These are phyloP conservation scores for Brachystomella parvula DNA, from an alignment of 1,140 invertebrate species.

Conservation along the genomic window DNA sequence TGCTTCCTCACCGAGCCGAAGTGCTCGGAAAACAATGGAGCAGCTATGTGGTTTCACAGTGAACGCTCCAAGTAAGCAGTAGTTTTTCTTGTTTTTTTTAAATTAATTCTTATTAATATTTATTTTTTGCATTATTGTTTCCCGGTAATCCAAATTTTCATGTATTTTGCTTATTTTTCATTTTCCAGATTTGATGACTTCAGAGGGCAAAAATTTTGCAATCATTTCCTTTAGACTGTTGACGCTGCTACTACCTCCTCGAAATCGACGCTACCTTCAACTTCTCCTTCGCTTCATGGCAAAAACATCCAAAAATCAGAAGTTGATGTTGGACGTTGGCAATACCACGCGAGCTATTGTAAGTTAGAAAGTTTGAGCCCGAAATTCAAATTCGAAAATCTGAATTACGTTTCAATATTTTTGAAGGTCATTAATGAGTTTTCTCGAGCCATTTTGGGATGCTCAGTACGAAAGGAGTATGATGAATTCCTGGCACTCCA, in stretches of 20 bases:
- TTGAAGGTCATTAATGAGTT: slow-evolving; percentile 34
- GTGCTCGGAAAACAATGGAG: slow-evolving; percentile 29
- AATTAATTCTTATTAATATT: not conserved
- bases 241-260: slow-evolving; percentile 26
- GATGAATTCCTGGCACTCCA: slow-evolving; percentile 32
- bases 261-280: slow-evolving; percentile 31
- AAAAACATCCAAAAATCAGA: slow-evolving; percentile 33
- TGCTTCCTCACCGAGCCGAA: slow-evolving; percentile 29
- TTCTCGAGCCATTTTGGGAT: slow-evolving; percentile 23
- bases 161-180: slow-evolving; percentile 1
- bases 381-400: not conserved
- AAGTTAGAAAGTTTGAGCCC: slow-evolving; percentile 1
- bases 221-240: slow-evolving; percentile 31
- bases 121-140: not conserved
- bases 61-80: slow-evolving; percentile 30
- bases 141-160: not conserved
- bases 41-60: slow-evolving; percentile 33
- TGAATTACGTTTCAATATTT: slow-evolving; percentile 5
- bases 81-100: slow-evolving; percentile 14
- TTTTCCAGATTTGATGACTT: slow-evolving; percentile 31
- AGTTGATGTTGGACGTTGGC: slow-evolving; percentile 35
- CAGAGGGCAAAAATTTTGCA: slow-evolving; percentile 30
- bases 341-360: slow-evolving; percentile 30
- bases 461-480: slow-evolving; percentile 20
- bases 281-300: slow-evolving; percentile 33